phyloP scores from a whole-genome alignment of 2,113 vertebrate genomes.

The Nyctibius bracteatus region DNA sequence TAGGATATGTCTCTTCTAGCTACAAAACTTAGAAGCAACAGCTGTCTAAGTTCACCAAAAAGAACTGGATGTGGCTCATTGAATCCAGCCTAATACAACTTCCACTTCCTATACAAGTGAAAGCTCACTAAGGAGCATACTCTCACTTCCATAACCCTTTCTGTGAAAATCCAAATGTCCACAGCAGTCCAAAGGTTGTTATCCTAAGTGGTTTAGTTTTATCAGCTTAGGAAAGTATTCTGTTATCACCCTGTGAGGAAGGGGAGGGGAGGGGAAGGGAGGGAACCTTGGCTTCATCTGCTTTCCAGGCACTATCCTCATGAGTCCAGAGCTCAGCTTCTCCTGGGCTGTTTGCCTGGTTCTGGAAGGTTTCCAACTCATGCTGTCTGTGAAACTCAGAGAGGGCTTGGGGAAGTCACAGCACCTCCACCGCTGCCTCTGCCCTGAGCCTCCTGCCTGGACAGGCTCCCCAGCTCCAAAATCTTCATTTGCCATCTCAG shows the following conservation, averaged over 20 bases:
- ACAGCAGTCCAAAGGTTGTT: not conserved
- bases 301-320: not conserved
- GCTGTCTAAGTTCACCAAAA: not conserved
- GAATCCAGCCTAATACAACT: not conserved
- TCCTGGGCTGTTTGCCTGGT: not conserved
- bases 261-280: not conserved
- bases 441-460: not conserved
- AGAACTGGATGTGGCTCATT: not conserved
- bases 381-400: not conserved
- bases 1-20: not conserved
- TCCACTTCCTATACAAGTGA: not conserved
- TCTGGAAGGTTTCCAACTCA: not conserved
- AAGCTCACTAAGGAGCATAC: not conserved
- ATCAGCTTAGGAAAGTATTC: not conserved
- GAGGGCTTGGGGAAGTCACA: not conserved
- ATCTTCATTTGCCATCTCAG: not conserved
- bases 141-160: not conserved
- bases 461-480: not conserved
- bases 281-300: not conserved
- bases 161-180: not conserved
- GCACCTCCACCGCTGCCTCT: not conserved
- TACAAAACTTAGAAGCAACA: not conserved
- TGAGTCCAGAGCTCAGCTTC: not conserved
- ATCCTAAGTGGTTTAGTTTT: not conserved
- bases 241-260: not conserved